These are phyloP conservation scores for Osmerus mordax DNA, from an alignment of 2,113 vertebrate species.

Conservation along the genomic window DNA sequence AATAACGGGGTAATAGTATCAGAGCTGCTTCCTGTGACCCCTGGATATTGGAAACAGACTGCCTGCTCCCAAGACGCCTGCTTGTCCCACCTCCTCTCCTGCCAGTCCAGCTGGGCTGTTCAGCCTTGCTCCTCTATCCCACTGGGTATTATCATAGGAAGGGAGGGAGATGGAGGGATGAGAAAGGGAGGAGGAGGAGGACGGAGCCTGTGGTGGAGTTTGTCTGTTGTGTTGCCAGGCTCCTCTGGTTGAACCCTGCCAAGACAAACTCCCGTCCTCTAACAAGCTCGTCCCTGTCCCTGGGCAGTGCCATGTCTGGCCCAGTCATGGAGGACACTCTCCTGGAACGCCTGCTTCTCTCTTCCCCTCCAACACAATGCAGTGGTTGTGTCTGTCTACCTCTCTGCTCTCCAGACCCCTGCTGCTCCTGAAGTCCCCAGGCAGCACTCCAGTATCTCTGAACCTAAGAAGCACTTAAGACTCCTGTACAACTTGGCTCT, in stretches of 20 bases:
- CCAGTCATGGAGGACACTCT: not conserved
- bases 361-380: constrained; percentile 4
- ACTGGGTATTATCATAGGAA: constrained; percentile 31
- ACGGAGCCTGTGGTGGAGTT: not conserved
- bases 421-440: not conserved
- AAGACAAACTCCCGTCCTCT: constrained; percentile 14
- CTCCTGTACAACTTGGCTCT: not conserved
- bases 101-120: not conserved
- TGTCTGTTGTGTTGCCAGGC: constrained; percentile 27
- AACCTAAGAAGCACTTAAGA: not conserved
- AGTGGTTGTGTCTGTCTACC: constrained; percentile 1
- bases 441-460: not conserved
- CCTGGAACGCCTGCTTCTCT: not conserved
- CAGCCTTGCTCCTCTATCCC: constrained; percentile 13
- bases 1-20: too few species aligned
- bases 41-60: not conserved
- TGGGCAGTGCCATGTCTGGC: constrained; percentile 7
- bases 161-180: constrained; percentile 7
- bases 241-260: constrained; percentile 6
- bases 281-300: not conserved
- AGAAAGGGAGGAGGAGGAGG: constrained; percentile 1
- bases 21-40: not conserved
- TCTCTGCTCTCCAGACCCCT: not conserved
- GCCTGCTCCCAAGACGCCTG: not conserved
- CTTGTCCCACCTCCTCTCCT: not conserved